Conservation (phyloP, 2,797 vertebrate genomes). For the Pipistrellus nathusii region DNA sequence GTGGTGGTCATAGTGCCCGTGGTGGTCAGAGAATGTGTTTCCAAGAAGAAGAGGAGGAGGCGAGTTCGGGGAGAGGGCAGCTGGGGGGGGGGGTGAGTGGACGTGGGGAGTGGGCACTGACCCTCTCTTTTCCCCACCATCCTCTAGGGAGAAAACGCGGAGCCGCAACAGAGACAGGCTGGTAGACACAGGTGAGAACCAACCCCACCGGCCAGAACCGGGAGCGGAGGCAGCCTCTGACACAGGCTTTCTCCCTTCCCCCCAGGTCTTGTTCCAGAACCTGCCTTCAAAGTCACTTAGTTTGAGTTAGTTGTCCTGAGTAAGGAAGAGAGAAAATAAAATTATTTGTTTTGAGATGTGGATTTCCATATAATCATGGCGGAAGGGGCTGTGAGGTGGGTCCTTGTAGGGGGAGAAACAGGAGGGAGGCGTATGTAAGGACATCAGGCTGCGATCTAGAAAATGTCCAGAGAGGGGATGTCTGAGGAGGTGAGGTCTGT, state of each 20-base stretch:
- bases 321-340: slow-evolving; percentile 50
- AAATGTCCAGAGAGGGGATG: background rate
- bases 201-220: accelerated
- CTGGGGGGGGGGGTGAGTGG: too few species aligned
- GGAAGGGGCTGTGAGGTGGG: background rate
- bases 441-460: background rate
- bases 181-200: background rate
- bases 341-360: slow-evolving; percentile 36
- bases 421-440: background rate
- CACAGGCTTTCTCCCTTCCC: background rate
- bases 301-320: slow-evolving; percentile 55
- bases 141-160: slow-evolving; percentile 17
- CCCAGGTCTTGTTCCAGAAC: slow-evolving; percentile 36
- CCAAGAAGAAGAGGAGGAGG: slow-evolving; percentile 46
- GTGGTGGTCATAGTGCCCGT: slow-evolving; percentile 74
- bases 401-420: background rate
- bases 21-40: slow-evolving; percentile 76
- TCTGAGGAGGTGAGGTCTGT: background rate
- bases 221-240: background rate
- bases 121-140: background rate
- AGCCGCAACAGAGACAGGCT: background rate
- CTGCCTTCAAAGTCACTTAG: background rate
- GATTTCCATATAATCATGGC: background rate
- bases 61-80: background rate
- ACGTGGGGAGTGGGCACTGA: accelerated